Conservation (phyloP, 2,113 vertebrate genomes). For the Melanocharis versteri region DNA sequence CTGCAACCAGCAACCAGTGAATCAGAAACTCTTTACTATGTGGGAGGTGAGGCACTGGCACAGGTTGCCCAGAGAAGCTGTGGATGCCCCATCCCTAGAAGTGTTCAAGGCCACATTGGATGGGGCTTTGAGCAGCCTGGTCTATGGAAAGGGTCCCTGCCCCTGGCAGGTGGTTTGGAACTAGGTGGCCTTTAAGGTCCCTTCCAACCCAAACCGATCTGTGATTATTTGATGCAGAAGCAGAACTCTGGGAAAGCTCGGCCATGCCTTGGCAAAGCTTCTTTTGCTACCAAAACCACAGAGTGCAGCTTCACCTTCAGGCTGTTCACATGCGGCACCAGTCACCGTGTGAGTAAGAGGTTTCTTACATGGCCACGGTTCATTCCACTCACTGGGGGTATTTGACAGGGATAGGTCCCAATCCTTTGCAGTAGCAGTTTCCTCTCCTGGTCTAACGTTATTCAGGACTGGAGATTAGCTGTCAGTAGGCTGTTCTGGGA, state of each 20-base stretch:
- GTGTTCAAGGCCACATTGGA: neutral
- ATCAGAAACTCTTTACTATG: neutral
- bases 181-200: neutral
- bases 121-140: neutral
- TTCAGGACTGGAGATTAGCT: neutral
- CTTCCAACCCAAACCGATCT: neutral
- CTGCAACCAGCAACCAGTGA: neutral
- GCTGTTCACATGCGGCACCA: neutral
- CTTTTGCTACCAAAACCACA: neutral
- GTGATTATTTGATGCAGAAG: neutral
- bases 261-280: neutral
- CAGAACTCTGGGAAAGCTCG: neutral
- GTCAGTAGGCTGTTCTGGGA: neutral
- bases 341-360: neutral
- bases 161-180: neutral
- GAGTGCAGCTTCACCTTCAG: neutral
- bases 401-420: neutral
- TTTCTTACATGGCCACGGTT: accelerated
- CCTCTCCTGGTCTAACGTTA: neutral
- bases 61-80: neutral
- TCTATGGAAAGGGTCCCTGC: neutral
- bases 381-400: neutral
- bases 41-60: neutral
- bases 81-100: neutral
- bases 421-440: neutral